Conservation (phyloP, 2,888 invertebrate genomes). For the Cistogaster globosa region DNA sequence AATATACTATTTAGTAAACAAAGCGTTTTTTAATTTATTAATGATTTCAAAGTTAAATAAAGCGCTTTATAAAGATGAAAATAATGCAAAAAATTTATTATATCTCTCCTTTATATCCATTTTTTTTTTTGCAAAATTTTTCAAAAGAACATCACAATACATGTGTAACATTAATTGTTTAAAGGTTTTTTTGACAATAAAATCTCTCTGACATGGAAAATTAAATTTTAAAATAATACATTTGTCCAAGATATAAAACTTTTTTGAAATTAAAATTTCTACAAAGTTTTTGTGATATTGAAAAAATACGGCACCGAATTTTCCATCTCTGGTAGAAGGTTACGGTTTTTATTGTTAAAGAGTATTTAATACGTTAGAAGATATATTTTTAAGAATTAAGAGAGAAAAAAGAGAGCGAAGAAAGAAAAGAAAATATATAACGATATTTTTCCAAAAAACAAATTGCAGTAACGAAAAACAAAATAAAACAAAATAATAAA, state of each 20-base stretch:
- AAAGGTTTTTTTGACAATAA: neutral
- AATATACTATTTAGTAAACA: slow-evolving; percentile 31
- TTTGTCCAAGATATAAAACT: too few relatives aligned
- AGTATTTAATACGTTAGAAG: neutral
- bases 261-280: too few relatives aligned
- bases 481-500: slow-evolving; percentile 73
- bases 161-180: slow-evolving; percentile 18
- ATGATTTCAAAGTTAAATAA: slow-evolving; percentile 16
- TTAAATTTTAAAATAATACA: too few relatives aligned
- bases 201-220: neutral
- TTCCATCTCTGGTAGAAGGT: neutral
- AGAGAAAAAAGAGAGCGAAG: slow-evolving; percentile 5
- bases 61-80: neutral
- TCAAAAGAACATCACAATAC: neutral
- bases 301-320: neutral
- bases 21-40: neutral
- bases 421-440: slow-evolving; percentile 21
- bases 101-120: neutral
- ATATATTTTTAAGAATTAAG: neutral
- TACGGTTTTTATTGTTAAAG: neutral
- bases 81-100: neutral
- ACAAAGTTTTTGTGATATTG: too few relatives aligned
- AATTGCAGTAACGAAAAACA: slow-evolving; percentile 76
- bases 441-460: slow-evolving; percentile 77
- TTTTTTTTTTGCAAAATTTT: neutral